Percentiles rank a stretch among this genome's conserved stretches.
Conservation (phyloP, 23 tunicate species). For the Ciona savignyi region DNA sequence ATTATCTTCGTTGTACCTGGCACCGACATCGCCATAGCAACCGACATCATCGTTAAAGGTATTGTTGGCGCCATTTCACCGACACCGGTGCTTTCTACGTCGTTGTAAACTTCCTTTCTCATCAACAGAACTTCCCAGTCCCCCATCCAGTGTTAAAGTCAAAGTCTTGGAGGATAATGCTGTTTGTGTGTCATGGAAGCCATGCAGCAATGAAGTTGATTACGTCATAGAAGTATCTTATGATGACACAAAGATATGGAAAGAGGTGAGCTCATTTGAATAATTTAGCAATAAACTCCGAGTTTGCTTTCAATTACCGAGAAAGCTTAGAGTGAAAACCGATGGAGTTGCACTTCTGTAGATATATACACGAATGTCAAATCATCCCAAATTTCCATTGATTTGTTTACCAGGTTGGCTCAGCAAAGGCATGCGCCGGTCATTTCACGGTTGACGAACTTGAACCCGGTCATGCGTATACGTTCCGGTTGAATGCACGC, state of each 20-base stretch:
- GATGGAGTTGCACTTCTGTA: too few species aligned
- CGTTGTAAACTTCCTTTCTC: background rate
- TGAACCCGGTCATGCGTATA: conserved; percentile 12
- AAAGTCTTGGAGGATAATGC: background rate
- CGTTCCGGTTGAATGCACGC: conserved; percentile 16
- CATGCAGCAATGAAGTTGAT: background rate
- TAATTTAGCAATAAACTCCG: too few species aligned
- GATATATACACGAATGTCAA: too few species aligned
- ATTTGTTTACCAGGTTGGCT: conserved; percentile 14
- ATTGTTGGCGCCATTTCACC: too few species aligned
- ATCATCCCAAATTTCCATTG: too few species aligned
- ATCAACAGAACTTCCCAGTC: conserved; percentile 7
- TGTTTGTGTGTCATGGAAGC: conserved; percentile 10
- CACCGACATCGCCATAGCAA: conserved; percentile 3
- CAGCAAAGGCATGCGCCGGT: background rate
- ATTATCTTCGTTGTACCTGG: conserved; percentile 18
- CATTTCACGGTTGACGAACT: background rate
- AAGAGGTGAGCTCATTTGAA: conserved; percentile 11
- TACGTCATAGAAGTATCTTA: conserved; percentile 10
- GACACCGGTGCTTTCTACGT: background rate
- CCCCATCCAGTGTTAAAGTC: background rate
- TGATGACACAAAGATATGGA: conserved; percentile 10
- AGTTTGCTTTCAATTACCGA: too few species aligned
- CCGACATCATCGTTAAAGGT: conserved; percentile 19
- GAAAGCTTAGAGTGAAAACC: too few species aligned